Base-by-base conservation (phyloP, 1,140 invertebrate species). In the Drosophila quadrilineata region DNA sequence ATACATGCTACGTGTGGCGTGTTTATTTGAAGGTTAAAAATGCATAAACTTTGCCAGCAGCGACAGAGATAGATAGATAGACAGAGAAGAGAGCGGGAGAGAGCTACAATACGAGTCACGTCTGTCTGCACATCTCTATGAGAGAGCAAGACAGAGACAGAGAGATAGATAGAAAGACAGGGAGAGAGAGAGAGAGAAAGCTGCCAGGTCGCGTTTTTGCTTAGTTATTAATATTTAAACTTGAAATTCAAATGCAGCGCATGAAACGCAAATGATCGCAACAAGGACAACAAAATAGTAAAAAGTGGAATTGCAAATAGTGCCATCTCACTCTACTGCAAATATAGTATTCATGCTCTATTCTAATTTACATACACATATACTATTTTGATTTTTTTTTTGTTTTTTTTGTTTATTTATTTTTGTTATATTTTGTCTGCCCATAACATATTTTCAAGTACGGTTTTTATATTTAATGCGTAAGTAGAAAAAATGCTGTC, bases 201-300 rank as follows among this genome's bases (percentile, higher is more conserved):
- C 22, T 26, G 8, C 24, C 56, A 29, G 24, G 52, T 38, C 56
- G 60, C 63, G 56, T 66, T 66, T 52, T 50, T 52, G 56, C 46
- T 76, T 76, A 72, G 71, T 84, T 84, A 76, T 84, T 72, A 84
- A 80, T 72, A 84, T 84, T 84, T 72, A 75, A 80, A 63, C 63
- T 64, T 69, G 49, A 73, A 73, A 82, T 82, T 84, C 66, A 84
- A 77, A 82, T 82, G 71, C 77, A 82, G 43, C 52, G 59, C 76
- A 82, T 77, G 77, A 66, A 67, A 48, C 58, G 29, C 57, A 67
- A 67, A 69, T 69, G 60, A 52, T 64, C 52, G 65, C 38, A 62
- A 26, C 40, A 69, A 65, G 24, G 33, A n/a, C 43, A 3, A 3
- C 41, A 26, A 26, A 21, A n/a, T 31, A 22, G n/a, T 33, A 41